Percentiles rank a stretch among this genome's conserved stretches.
Conservation (phyloP, 2,797 vertebrate genomes). For the Rhinella marina region DNA sequence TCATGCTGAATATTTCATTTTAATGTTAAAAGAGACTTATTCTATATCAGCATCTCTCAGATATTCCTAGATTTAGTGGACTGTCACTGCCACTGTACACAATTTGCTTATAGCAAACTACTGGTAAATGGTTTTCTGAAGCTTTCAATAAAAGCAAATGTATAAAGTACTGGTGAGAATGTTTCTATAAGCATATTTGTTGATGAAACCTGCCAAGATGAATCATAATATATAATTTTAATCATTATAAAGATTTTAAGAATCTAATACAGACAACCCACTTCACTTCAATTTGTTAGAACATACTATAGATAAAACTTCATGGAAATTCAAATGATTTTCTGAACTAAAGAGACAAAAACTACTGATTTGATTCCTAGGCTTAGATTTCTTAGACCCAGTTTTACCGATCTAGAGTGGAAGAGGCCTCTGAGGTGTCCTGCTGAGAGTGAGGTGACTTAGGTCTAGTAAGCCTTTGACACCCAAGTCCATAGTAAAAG, state of each 20-base stretch:
- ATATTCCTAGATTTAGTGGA: slow-evolving; percentile 7
- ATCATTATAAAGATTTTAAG: neutral
- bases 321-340: neutral
- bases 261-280: neutral
- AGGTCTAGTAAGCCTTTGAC: no score
- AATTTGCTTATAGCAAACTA: neutral
- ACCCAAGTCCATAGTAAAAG: no score
- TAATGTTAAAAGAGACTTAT: slow-evolving; percentile 6
- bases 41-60: neutral
- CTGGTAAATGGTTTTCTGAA: neutral
- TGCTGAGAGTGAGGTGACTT: no score
- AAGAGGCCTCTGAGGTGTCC: no score
- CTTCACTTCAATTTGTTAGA: neutral
- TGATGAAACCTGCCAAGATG: neutral
- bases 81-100: neutral
- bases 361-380: neutral
- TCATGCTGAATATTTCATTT: slow-evolving; percentile 27
- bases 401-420: no score
- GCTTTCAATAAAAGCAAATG: neutral
- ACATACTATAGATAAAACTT: neutral
- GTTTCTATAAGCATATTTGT: neutral
- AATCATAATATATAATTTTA: neutral
- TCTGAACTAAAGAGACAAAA: neutral
- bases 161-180: neutral
- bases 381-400: neutral